Evolutionary conservation across 2,888 invertebrate genomes (phyloP).

Genomic region (Dicycla oo): DNA sequence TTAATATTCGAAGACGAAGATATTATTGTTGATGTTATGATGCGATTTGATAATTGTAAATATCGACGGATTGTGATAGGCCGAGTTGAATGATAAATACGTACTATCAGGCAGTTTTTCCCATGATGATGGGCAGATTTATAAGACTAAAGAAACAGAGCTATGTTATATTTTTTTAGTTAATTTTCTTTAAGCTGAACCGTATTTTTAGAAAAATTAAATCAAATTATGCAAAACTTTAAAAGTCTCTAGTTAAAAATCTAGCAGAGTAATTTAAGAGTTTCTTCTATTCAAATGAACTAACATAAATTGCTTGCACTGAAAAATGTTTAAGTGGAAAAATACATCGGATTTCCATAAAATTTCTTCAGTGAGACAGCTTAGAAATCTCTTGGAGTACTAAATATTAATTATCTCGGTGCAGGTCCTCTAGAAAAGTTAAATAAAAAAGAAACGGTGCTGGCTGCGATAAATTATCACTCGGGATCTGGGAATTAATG

Average conservation of each 20-base stretch:
- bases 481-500: conserved; percentile 45
- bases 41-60: not conserved
- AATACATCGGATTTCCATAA: conserved; percentile 53
- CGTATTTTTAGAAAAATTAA: not conserved
- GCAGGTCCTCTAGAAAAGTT: conserved; percentile 33
- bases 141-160: not conserved
- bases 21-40: not conserved
- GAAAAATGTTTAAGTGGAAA: conserved; percentile 23
- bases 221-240: not conserved
- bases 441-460: conserved; percentile 39
- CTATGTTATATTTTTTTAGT: not conserved
- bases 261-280: not conserved
- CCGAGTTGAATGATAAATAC: not conserved
- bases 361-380: conserved; percentile 29
- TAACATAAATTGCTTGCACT: conserved; percentile 11
- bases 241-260: not conserved
- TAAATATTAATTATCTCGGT: conserved; percentile 63
- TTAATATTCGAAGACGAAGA: not conserved
- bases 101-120: not conserved
- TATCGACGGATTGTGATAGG: not conserved
- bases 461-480: conserved; percentile 52
- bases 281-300: conserved; percentile 16
- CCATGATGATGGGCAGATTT: too few species aligned
- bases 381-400: conserved; percentile 45
- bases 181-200: not conserved